Base-by-base conservation (phyloP, 2,888 invertebrate genomes). In the Polydrusus tereticollis region DNA sequence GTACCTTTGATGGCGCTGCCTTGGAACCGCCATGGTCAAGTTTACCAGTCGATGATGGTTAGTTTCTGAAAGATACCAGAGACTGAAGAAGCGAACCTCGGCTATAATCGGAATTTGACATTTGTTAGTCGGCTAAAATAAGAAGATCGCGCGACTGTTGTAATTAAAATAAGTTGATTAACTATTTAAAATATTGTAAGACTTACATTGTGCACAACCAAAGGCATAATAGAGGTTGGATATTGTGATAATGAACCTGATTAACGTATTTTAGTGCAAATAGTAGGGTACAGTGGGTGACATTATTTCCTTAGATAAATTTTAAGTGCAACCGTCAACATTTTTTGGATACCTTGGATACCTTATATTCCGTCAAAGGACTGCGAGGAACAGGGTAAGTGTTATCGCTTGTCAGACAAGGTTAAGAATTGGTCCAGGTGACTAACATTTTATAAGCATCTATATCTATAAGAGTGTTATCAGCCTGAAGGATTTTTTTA, bases 1-100 rank as follows among this genome's bases (percentile, higher is more conserved):
- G 82, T 80, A 81, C 83, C 84, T 80, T 80, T 74, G 76, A 66
- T 76, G 78, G 83, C 82, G 84, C 84, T 84, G 80, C 78, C 76
- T 76, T 75, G 79, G 78, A 78, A 80, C 80, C 82, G 81, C 82
- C 84, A 85, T 83, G 85, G 85, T 85, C 85, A 85, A 85, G 85
- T 85, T 85, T 85, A 85, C 80, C 80, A 79, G 80, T 74, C 78
- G 78, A 79, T 78, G 80, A 80, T 82, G 82, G 82, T 83, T 82
- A 84, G 85, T 85, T 83, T 82, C 81, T 80, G 82, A 82, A 83
- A 83, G 83, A 82, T 82, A 80, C 79, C 76, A 80, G 78, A 62
- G 45, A 52, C 69, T 50, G 62, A 69, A 69, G 69, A 69, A 57
- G 52, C 38, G 50, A 26, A 69, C 62, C 60, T 69, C 55, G 41